Conservation (phyloP, 1,140 invertebrate genomes). For the Procambarus clarkii region DNA sequence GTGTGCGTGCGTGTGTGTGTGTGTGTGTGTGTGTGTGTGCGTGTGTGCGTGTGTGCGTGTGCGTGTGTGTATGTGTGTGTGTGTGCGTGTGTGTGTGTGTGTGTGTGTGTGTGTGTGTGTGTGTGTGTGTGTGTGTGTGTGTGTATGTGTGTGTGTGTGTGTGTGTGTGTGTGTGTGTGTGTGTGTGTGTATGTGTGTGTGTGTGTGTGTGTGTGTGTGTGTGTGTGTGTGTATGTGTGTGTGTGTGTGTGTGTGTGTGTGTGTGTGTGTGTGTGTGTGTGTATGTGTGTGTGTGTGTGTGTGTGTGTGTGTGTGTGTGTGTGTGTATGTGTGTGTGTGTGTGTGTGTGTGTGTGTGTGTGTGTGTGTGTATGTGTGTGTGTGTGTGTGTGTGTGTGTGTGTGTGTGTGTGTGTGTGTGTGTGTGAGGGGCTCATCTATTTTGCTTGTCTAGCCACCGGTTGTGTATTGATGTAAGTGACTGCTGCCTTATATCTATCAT, state of each 20-base stretch:
- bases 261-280: background rate
- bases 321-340: background rate
- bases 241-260: background rate
- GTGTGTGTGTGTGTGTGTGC: background rate
- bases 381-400: background rate
- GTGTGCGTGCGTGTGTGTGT: background rate
- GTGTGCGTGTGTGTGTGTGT: background rate
- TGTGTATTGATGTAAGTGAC: background rate
- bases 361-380: no score
- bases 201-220: no score
- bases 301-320: background rate
- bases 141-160: no score
- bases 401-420: no score
- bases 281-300: no score
- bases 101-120: background rate
- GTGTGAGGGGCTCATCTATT: no score
- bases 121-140: no score
- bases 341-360: background rate
- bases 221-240: background rate
- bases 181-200: background rate
- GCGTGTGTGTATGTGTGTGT: no score
- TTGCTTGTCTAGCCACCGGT: background rate
- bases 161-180: background rate
- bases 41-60: no score
- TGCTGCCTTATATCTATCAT: no score